These are phyloP conservation scores for Sarcoramphus papa DNA, from an alignment of 2,797 vertebrate species.

Conservation along the genomic window DNA sequence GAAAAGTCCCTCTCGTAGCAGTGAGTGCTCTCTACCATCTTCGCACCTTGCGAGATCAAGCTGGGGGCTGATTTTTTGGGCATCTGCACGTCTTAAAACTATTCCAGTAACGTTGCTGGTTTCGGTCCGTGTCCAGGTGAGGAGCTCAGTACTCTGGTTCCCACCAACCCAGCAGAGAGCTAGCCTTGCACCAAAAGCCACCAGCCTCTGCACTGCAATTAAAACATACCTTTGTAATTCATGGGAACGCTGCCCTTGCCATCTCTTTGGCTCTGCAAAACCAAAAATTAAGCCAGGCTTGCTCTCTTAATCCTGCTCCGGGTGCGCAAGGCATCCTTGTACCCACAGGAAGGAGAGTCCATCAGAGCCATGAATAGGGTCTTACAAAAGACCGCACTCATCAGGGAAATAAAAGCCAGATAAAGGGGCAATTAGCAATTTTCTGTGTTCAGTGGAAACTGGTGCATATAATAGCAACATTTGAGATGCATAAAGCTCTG, in stretches of 20 bases:
- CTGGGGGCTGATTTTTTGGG: neutral
- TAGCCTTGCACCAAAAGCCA: neutral
- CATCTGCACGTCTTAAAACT: neutral
- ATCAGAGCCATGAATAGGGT: slow-evolving; percentile 18
- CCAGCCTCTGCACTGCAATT: neutral
- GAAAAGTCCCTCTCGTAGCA: neutral
- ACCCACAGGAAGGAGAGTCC: neutral
- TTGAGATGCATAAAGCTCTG: slow-evolving; percentile 10
- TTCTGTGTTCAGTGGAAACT: slow-evolving; percentile 47
- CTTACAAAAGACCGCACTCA: neutral
- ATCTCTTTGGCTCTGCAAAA: neutral
- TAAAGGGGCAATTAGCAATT: neutral
- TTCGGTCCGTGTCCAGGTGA: neutral
- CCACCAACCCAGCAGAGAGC: neutral
- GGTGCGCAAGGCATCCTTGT: neutral
- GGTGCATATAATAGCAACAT: slow-evolving; percentile 16
- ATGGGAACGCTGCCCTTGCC: neutral
- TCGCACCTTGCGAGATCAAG: neutral
- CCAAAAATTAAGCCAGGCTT: neutral
- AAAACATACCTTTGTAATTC: neutral
- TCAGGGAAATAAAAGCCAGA: slow-evolving; percentile 29
- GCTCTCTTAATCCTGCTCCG: neutral
- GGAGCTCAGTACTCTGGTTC: neutral
- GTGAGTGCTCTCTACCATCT: neutral
- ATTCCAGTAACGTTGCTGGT: neutral